These are phyloP conservation scores for Cladopsammia gracilis DNA, from an alignment of 64 coral and sea anemone species.

Conservation along the genomic window DNA sequence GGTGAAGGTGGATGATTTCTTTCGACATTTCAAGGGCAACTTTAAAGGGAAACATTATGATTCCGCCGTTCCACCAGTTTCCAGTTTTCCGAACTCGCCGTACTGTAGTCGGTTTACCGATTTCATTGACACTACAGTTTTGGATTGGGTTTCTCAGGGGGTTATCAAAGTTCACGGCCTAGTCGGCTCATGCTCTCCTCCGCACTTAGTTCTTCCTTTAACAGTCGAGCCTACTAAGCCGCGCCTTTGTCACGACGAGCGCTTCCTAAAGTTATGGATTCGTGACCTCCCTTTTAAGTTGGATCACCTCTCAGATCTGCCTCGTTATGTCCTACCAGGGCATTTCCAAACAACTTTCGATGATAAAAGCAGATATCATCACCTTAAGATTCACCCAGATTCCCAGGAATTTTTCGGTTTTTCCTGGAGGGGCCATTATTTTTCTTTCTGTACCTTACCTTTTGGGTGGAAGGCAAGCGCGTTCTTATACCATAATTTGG, in stretches of 20 bases:
- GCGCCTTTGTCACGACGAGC: conserved; percentile 29
- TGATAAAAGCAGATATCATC: neutral
- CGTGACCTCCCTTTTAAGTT: conserved; percentile 44
- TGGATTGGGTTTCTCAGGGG: conserved; percentile 10
- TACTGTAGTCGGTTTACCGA: conserved; percentile 12
- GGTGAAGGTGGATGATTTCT: conserved; percentile 19
- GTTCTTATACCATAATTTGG: neutral
- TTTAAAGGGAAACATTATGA: conserved; percentile 18
- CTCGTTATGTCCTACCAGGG: conserved; percentile 30
- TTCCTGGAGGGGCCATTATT: conserved; percentile 16
- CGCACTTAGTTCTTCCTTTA: conserved; percentile 13
- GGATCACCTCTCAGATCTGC: conserved; percentile 56
- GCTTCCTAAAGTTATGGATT: conserved; percentile 31
- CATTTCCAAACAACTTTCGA: conserved; percentile 38
- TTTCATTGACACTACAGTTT: conserved; percentile 40
- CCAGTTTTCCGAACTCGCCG: neutral
- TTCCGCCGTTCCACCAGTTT: conserved; percentile 1
- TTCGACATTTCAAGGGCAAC: conserved; percentile 23
- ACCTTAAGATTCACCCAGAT: conserved; percentile 14
- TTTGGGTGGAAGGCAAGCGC: conserved; percentile 12
- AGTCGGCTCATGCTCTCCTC: neutral
- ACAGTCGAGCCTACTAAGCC: conserved; percentile 22
- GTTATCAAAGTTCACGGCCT: neutral
- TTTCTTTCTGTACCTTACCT: neutral
- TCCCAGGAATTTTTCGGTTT: conserved; percentile 20